These are phyloP conservation scores for Dioctria linearis DNA, from an alignment of 2,888 invertebrate species.

Conservation along the genomic window DNA sequence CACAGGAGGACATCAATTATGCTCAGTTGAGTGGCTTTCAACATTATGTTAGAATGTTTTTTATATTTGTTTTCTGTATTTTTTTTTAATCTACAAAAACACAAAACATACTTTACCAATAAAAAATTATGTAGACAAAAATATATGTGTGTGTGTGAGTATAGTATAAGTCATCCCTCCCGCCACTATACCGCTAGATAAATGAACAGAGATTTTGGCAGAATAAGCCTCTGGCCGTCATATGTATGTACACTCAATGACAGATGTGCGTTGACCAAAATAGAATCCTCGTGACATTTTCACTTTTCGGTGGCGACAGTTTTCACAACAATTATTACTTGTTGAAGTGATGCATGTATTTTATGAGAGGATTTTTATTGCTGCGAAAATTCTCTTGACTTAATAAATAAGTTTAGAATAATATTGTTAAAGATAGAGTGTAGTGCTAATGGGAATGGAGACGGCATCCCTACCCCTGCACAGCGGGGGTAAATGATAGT, in stretches of 20 bases:
- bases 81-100: background rate
- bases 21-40: conserved; percentile 2
- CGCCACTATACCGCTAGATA: background rate
- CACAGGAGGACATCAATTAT: conserved; percentile 27
- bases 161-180: background rate
- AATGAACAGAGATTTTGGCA: conserved; percentile 17
- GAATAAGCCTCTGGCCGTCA: conserved; percentile 17
- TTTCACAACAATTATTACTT: conserved; percentile 32
- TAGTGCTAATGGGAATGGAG: no score
- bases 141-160: background rate
- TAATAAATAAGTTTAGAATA: no score
- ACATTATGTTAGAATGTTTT: background rate
- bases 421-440: no score
- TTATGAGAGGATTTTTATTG: no score
- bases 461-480: no score
- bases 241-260: conserved; percentile 27
- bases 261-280: conserved; percentile 40
- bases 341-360: background rate
- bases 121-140: conserved; percentile 7
- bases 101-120: background rate
- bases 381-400: no score
- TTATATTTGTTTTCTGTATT: background rate
- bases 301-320: conserved; percentile 20
- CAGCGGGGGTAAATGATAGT: no score
- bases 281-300: conserved; percentile 34